Percentiles rank a stretch among this genome's conserved stretches.
Conservation (phyloP, 2,113 vertebrate genomes). For the Dermatemys mawii region DNA sequence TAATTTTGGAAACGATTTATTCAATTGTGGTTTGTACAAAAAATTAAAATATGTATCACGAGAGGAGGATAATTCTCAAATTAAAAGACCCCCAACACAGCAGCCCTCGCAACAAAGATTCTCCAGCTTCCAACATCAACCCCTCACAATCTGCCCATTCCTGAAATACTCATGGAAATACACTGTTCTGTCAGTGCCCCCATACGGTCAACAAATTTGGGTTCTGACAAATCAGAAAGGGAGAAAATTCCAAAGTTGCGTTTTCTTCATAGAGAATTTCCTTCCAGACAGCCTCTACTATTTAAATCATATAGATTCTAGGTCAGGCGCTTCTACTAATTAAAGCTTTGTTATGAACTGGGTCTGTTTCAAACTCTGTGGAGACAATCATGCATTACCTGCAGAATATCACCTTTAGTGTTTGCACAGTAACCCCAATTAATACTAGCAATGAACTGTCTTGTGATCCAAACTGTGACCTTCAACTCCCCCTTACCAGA, state of each 20-base stretch:
- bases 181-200: neutral
- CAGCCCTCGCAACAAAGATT: neutral
- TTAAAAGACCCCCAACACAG: neutral
- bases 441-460: neutral
- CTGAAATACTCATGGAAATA: neutral
- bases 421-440: neutral
- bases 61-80: neutral
- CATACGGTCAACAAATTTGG: rapidly evolving
- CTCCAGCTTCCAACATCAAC: neutral
- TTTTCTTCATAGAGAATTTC: neutral
- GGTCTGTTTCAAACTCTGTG: neutral
- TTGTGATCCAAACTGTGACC: neutral
- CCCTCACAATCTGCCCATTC: neutral
- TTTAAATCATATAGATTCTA: rapidly evolving
- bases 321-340: neutral
- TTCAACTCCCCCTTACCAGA: neutral
- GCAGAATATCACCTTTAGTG: neutral
- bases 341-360: neutral
- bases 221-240: neutral
- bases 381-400: neutral
- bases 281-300: rapidly evolving
- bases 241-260: neutral
- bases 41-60: neutral
- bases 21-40: neutral
- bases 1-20: neutral